A percentile compares a stretch with the other conserved stretches of the same genome.
phyloP scores from a whole-genome alignment of 2,797 vertebrate species.

The Crocidura indochinensis region DNA sequence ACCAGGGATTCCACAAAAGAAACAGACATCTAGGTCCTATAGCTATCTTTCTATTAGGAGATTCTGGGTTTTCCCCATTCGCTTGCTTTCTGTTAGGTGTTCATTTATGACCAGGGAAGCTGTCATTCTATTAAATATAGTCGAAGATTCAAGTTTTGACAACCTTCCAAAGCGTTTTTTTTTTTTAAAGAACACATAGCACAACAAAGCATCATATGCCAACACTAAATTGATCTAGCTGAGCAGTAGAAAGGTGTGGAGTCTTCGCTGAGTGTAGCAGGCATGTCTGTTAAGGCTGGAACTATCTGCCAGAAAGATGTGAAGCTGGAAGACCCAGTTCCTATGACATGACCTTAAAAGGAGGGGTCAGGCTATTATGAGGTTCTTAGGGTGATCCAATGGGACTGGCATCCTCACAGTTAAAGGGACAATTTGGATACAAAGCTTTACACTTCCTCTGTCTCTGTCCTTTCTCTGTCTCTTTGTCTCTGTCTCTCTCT shows the following conservation, averaged over 20 bases:
- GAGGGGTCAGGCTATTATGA: neutral
- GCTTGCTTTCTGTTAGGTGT: neutral
- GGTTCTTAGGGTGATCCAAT: neutral
- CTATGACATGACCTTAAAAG: neutral
- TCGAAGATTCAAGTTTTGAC: neutral
- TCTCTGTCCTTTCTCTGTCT: no score
- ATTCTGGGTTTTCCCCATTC: neutral
- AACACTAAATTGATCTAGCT: neutral
- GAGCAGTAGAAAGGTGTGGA: neutral
- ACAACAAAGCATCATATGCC: neutral
- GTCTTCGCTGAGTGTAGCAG: neutral
- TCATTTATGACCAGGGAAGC: neutral
- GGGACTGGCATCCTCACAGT: neutral
- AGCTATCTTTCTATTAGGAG: neutral
- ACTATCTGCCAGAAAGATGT: neutral
- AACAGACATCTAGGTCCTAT: neutral
- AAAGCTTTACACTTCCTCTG: no score
- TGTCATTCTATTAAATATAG: neutral
- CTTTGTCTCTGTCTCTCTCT: no score
- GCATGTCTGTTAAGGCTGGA: neutral
- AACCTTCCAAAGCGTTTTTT: conserved; percentile 16
- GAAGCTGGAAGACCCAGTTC: neutral
- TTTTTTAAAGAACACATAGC: conserved; percentile 8
- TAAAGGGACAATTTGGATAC: neutral
- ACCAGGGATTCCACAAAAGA: neutral